These are phyloP conservation scores for Lethocerus indicus DNA, from an alignment of 1,140 invertebrate species.

Conservation along the genomic window DNA sequence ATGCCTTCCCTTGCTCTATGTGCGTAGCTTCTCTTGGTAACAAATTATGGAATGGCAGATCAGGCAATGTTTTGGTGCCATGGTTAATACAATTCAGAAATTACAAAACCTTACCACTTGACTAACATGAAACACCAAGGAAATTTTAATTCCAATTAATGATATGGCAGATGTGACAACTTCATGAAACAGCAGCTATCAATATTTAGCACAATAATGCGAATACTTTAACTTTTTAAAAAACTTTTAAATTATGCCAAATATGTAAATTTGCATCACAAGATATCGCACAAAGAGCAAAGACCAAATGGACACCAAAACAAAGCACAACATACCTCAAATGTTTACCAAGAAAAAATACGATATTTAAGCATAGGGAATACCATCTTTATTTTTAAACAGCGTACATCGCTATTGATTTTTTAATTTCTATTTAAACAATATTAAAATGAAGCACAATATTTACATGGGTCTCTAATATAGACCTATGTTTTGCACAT, in stretches of 20 bases:
- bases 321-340: constrained; percentile 26
- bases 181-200: no score
- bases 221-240: no score
- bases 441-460: neutral
- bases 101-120: no score
- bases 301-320: constrained; percentile 35
- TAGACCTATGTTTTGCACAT: no score
- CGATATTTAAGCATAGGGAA: constrained; percentile 10
- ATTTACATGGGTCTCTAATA: constrained; percentile 2
- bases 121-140: no score
- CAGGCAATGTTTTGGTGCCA: constrained; percentile 54
- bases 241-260: constrained; percentile 18
- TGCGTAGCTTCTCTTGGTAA: constrained; percentile 35
- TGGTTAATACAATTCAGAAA: constrained; percentile 11
- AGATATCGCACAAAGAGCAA: constrained; percentile 39
- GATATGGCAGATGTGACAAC: no score
- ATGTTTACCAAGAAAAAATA: constrained; percentile 11
- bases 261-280: no score
- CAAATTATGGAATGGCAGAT: constrained; percentile 35
- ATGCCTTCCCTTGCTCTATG: constrained; percentile 24
- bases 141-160: no score
- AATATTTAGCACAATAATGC: no score
- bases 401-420: constrained; percentile 3
- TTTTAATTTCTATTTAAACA: constrained; percentile 4
- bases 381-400: constrained; percentile 11